A percentile compares a stretch with the other conserved stretches of the same genome.
phyloP scores from a whole-genome alignment of 2,113 vertebrate genomes.

The Origma solitaria region DNA sequence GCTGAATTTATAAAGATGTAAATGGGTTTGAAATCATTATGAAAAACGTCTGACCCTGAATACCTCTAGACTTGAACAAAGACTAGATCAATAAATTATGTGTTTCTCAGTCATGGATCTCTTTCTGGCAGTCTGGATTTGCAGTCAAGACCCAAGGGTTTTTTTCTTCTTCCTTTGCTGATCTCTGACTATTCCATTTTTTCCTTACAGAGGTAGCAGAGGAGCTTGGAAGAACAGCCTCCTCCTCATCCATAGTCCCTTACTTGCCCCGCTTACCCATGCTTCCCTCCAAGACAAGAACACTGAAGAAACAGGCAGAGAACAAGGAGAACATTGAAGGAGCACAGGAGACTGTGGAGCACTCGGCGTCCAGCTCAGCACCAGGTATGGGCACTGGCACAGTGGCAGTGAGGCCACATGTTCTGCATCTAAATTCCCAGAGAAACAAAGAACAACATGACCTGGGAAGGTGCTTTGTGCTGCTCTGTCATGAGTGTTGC shows the following conservation, averaged over 20 bases:
- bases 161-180: not conserved
- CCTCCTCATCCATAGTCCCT: constrained; percentile 80
- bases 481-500: not conserved
- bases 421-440: not conserved
- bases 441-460: not conserved
- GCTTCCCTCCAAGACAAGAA: constrained; percentile 91
- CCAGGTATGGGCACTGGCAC: constrained; percentile 60
- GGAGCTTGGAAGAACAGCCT: constrained; percentile 91
- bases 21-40: not conserved
- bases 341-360: constrained; percentile 74
- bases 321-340: constrained; percentile 98
- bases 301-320: constrained; percentile 89
- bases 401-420: not conserved
- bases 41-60: not conserved
- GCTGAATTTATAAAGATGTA: not conserved
- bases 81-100: not conserved
- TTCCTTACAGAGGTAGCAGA: constrained; percentile 87
- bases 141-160: not conserved
- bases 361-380: constrained; percentile 71
- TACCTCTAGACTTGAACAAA: not conserved
- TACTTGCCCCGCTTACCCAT: constrained; percentile 85
- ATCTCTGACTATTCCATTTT: not conserved
- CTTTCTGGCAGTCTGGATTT: not conserved
- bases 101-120: not conserved
- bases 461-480: not conserved